Conservation (phyloP, 2,113 vertebrate species). For the Climacteris rufus region DNA sequence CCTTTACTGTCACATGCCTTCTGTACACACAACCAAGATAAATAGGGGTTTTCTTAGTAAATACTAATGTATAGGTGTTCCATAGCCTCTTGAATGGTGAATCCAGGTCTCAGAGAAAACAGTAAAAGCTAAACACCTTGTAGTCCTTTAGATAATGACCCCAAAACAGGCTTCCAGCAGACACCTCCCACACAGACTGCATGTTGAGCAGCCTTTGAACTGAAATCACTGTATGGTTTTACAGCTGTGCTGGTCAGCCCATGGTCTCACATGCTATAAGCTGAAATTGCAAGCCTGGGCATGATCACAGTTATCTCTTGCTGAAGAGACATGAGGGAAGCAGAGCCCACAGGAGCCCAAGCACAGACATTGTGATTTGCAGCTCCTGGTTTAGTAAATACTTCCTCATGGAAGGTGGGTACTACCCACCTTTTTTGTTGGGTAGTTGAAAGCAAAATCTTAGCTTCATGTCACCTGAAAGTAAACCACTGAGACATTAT, state of each 20-base stretch:
- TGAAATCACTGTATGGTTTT: neutral
- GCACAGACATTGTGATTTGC: neutral
- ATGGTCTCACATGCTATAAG: neutral
- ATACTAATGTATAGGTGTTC: neutral
- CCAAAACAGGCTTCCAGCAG: neutral
- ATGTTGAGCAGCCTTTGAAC: neutral
- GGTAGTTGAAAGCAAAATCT: neutral
- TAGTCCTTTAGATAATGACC: neutral
- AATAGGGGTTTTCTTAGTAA: neutral
- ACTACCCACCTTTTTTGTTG: neutral
- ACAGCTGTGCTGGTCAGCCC: neutral
- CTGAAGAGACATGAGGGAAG: neutral
- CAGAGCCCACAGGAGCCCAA: neutral
- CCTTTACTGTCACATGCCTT: neutral
- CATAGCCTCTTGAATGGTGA: neutral
- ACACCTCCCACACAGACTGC: neutral
- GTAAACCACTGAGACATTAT: neutral
- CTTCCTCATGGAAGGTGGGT: neutral
- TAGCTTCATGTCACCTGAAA: neutral
- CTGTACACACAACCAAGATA: neutral
- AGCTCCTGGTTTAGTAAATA: neutral
- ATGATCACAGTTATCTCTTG: neutral
- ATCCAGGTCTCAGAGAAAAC: neutral
- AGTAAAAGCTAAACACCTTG: neutral
- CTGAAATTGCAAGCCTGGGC: neutral